These are phyloP conservation scores for Peromyscus maniculatus DNA, from an alignment of 2,113 vertebrate species.

Conservation along the genomic window DNA sequence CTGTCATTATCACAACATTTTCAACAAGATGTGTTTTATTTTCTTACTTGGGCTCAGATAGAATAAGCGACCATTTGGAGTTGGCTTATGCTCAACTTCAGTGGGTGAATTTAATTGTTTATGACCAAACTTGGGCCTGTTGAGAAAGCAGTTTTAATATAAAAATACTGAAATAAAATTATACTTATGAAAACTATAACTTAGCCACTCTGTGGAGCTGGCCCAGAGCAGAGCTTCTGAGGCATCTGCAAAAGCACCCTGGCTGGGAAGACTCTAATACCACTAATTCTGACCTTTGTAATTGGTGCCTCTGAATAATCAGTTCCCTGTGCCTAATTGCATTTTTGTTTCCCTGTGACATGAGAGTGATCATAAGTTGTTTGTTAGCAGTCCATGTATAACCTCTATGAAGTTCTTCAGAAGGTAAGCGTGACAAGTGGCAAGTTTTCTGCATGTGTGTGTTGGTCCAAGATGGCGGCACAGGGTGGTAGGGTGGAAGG, in stretches of 20 bases:
- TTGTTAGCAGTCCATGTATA: not conserved
- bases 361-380: not conserved
- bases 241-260: fast-evolving
- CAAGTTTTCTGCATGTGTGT: not conserved
- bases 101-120: not conserved
- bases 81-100: not conserved
- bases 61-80: not conserved
- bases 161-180: not conserved
- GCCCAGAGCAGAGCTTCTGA: not conserved
- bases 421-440: fast-evolving
- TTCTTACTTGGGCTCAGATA: not conserved
- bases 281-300: not conserved
- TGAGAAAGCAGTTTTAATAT: not conserved
- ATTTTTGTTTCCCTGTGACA: not conserved
- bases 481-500: fast-evolving
- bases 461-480: not conserved
- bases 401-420: not conserved
- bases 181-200: not conserved
- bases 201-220: not conserved
- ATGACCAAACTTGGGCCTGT: not conserved
- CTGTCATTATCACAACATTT: not conserved
- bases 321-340: not conserved
- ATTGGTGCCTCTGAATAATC: not conserved
- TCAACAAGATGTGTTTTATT: not conserved
- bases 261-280: not conserved